phyloP scores from a whole-genome alignment of 2,113 vertebrate species.

The Corythornis madagascariensis region DNA sequence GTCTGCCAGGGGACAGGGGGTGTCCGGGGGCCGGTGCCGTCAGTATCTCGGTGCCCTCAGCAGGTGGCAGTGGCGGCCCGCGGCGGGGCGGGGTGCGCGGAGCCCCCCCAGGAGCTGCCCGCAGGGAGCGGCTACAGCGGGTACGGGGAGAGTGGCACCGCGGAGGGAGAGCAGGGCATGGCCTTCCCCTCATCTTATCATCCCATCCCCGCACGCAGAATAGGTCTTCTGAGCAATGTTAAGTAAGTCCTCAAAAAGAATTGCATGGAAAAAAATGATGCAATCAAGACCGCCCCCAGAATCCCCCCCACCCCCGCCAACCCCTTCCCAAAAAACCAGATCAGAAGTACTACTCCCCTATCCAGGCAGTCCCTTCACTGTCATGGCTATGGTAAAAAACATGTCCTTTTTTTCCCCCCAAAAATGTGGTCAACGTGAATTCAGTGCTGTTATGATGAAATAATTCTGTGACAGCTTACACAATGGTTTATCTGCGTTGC shows the following conservation, averaged over 20 bases:
- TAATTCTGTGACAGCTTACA: not conserved
- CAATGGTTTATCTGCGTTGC: not conserved
- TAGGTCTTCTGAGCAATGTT: rapidly evolving
- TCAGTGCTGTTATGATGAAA: not conserved
- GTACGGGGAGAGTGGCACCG: too few relatives aligned
- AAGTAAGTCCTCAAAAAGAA: not conserved
- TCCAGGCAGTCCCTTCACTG: not conserved
- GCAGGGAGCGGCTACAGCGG: not conserved
- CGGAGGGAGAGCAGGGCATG: not conserved
- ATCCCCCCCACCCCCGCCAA: not conserved
- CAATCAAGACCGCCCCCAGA: rapidly evolving
- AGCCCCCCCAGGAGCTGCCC: not conserved
- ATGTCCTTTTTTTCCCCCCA: too few relatives aligned
- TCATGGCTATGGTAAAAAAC: rapidly evolving
- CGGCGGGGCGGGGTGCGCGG: not conserved
- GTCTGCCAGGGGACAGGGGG: not conserved
- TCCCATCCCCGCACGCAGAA: not conserved
- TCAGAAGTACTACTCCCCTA: not conserved
- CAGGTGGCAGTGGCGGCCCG: constrained; percentile 72
- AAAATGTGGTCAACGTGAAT: not conserved
- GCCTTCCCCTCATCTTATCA: not conserved
- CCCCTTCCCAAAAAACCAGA: not conserved
- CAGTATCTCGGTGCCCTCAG: constrained; percentile 63
- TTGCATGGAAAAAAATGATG: not conserved
- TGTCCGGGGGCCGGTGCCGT: not conserved